Evolutionary conservation across 2,797 vertebrate species (phyloP), one percentile per base, ranked within the genome.

Genomic region (Sebastes umbrosus): DNA sequence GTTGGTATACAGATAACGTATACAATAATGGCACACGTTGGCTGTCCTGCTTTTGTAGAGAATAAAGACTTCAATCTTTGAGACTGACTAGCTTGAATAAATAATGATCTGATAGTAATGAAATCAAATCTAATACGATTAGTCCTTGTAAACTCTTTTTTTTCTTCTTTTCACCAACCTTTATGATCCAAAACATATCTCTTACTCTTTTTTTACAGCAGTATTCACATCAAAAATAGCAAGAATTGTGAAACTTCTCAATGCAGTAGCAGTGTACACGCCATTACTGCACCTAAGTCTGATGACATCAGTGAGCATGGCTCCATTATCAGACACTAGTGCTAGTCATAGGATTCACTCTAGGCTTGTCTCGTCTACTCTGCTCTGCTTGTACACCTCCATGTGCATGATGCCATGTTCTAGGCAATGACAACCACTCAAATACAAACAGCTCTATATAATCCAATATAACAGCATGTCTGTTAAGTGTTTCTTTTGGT

Each of bases 311-410:
- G 64, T 18, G 43, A 63, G 64, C 75, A 39, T 4, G 32, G 69
- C 82, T 85, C 60, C 74, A 72, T 86, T 84, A 87, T 82, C 76
- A 87, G 73, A 90, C 82, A 82, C 72, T 57, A 63, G 82, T 27
- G 55, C 36, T 29, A 55, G 65, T 92, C 87, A 92, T 20, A 75
- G 63, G 74, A 77, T 82, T 88, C 75, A 75, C 83, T 3, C 69
- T 58, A 59, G 55, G 54, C 67, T 68, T n/a, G 62, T 63, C 79
- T 84, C 46, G n/a, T 80, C 65, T 54, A 27, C 73, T 77, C 50
- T 13, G 55, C 65, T 60, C 57, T 75, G 73, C 43, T 52, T 39
- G 58, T 43, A 39, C 78, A 81, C 67, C 70, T 87, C 87, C 18
- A 46, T 3, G 52, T 12, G 14, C 68, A 63, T 73, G 84, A 86